Base-by-base conservation (phyloP, 2,113 vertebrate genomes). In the Polypterus senegalus region DNA sequence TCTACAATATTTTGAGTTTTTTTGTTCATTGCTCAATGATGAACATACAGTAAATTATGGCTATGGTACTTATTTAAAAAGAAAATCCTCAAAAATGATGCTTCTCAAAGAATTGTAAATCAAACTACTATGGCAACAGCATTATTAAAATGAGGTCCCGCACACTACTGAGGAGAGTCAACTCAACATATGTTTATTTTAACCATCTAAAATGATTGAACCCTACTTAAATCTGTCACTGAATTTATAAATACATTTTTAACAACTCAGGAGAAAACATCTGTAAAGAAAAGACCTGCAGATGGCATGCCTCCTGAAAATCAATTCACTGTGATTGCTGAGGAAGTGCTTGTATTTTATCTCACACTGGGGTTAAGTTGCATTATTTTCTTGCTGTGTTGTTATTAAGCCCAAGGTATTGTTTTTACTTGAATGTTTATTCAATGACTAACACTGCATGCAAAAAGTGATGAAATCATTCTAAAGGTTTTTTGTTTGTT, bases 101-200 rank as follows among this genome's bases (percentile, higher is more conserved):
- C 7, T 52, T 52, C 3, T 52, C 51, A 52, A 3, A 52, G 7
- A 52, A 52, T 52, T 52, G 51, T 62, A 61, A 67, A 59, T 65
- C 56, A 57, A 57, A 57, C 65, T 58, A 59, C 9, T 27, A 63
- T 55, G 45, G 59, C 58, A 65, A 69, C 27, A 27, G 27, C 27
- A 27, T 27, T 27, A 27, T 27, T 27, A 27, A 27, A 27, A 27
- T 27, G 27, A 27, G 27, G 27, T 27, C 53, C 51, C 53, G 70
- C 69, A 54, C 64, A 65, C 47, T 58, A 67, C 78, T 74, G 69
- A 60, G 73, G 68, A 67, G 27, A 27, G 27, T 27, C 72, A 67
- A 65, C 65, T 66, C 46, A 76, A 74, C 76, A 76, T 72, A 75
- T 78, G 79, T 74, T 82, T 77, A 69, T 71, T 70, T 71, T 64